Evolutionary conservation across 1,140 invertebrate genomes (phyloP), one percentile per base, ranked within the genome.

Genomic region (Scaptomyza graminum): DNA sequence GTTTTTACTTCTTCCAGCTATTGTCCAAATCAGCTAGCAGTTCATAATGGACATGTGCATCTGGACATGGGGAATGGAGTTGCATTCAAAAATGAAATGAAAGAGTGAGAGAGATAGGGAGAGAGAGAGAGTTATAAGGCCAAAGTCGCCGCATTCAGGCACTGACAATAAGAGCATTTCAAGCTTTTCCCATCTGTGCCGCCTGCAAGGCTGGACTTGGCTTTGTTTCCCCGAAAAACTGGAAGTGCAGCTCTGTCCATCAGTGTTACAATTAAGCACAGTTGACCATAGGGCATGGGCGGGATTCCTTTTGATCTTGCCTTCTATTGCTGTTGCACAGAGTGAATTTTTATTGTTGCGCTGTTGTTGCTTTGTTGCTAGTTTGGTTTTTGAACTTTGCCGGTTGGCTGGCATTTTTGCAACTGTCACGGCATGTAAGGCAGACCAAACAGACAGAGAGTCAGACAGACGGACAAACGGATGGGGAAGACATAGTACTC

Each of bases 21-120:
- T 84, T 84, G 80, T 84, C 50, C 66, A 56, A 64, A 47, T 63
- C 54, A 63, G 47, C 47, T 57, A 74, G 55, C 46, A 47, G 22
- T 68, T 77, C 66, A 77, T 80, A 78, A 78, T 85, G 78, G 81
- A 85, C 81, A 77, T 71, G 62, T 61, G 57, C 37, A 43, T 34
- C 47, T 50, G 54, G 9, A 43, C 34, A 28, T 13, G 39, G 54
- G 44, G 46, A 50, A 13, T 59, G 74, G 65, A 85, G 73, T 74
- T 61, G 69, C 16, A 73, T 57, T 51, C 67, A 52, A 49, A 54
- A 8, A 9, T 64, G 73, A 54, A n/a, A n/a, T n/a, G n/a, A n/a
- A n/a, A 31, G 28, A 31, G 28, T 5, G 28, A 31, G 28, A 31
- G 28, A 31, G 25, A 62, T 64, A 54, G 8, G 7, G 8, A 34